Evolutionary conservation across 2,888 invertebrate genomes (phyloP).

Genomic region (Hofmannophila pseudospretella): DNA sequence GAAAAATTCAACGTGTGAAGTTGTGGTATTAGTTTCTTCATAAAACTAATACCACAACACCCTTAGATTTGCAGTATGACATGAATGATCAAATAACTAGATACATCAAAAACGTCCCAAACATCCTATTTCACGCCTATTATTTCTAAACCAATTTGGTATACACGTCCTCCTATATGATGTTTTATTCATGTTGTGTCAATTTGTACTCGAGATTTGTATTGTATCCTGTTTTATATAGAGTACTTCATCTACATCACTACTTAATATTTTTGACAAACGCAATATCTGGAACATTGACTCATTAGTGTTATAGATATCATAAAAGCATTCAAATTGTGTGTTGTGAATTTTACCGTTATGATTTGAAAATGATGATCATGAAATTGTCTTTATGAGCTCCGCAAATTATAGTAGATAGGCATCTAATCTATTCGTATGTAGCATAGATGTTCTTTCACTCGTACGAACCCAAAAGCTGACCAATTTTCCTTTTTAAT

Average conservation of each 20-base stretch:
- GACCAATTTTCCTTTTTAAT: slow-evolving; percentile 65
- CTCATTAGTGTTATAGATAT: too few relatives aligned
- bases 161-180: not conserved
- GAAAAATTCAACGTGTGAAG: too few relatives aligned
- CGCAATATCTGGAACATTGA: too few relatives aligned
- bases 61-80: too few relatives aligned
- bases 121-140: not conserved
- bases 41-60: too few relatives aligned
- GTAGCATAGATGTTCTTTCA: slow-evolving; percentile 30
- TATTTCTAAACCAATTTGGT: not conserved
- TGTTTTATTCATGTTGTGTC: not conserved
- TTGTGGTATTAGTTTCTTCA: too few relatives aligned
- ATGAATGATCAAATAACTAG: not conserved
- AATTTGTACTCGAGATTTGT: not conserved
- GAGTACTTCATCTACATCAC: too few relatives aligned
- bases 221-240: not conserved
- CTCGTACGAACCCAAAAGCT: slow-evolving; percentile 44
- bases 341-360: not conserved
- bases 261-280: too few relatives aligned
- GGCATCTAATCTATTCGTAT: slow-evolving; percentile 6
- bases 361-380: not conserved
- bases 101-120: not conserved
- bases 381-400: not conserved
- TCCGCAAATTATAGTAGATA: slow-evolving; percentile 1
- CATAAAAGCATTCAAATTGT: too few relatives aligned